These are phyloP conservation scores for Pangasius macronema DNA, from an alignment of 2,797 vertebrate genomes.

Conservation along the genomic window DNA sequence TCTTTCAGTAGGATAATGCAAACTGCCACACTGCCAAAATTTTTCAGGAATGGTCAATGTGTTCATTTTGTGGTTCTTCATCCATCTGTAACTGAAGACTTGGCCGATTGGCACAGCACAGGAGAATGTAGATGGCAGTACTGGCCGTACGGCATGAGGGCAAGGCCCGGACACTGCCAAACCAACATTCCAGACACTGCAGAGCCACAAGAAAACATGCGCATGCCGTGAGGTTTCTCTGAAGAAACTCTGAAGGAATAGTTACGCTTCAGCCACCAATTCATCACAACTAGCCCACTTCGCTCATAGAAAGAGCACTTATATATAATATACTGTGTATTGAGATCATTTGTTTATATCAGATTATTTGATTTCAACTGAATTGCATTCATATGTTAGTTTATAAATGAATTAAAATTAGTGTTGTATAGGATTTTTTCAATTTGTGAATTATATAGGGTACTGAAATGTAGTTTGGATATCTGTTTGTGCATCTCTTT, in stretches of 20 bases:
- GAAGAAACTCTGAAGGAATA: slow-evolving; percentile 10
- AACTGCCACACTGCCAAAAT: no score
- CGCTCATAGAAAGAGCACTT: not conserved
- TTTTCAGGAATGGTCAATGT: not conserved
- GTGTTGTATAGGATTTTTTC: not conserved
- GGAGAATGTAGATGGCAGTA: slow-evolving; percentile 16
- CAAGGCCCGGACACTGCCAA: slow-evolving; percentile 14
- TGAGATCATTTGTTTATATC: not conserved
- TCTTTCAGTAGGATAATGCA: no score
- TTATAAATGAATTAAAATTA: not conserved
- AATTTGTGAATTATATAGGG: not conserved
- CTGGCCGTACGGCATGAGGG: not conserved
- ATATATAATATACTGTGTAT: not conserved
- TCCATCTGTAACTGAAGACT: not conserved
- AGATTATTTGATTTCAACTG: not conserved
- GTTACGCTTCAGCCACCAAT: not conserved
- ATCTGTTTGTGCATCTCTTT: no score
- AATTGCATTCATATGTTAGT: not conserved
- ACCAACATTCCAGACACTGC: slow-evolving; percentile 30
- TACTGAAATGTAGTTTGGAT: not conserved
- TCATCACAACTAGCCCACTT: not conserved
- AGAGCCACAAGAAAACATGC: slow-evolving; percentile 35
- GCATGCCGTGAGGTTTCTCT: not conserved
- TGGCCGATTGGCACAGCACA: not conserved
- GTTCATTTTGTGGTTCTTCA: slow-evolving; percentile 19